Evolutionary conservation across 2,888 invertebrate species (phyloP).

Genomic region (Drosophila flavopinicola): DNA sequence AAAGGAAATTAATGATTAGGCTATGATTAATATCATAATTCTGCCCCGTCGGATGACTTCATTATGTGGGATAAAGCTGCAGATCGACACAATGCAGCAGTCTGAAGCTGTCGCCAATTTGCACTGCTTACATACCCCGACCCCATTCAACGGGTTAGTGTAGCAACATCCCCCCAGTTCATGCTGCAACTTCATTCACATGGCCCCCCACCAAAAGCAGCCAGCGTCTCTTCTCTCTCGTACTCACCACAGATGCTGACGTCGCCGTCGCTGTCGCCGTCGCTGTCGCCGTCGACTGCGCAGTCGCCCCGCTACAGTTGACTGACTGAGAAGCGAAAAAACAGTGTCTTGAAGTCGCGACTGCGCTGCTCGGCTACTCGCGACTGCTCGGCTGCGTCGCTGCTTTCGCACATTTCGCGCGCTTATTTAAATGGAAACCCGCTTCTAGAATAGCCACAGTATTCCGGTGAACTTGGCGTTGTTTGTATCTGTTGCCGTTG

Average conservation of each 20-base stretch:
- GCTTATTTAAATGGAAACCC: constrained; percentile 84
- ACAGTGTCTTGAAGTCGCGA: constrained; percentile 42
- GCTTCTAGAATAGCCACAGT: constrained; percentile 84
- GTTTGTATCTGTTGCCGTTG: constrained; percentile 81
- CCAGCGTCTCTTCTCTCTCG: no score
- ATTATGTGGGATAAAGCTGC: constrained; percentile 40
- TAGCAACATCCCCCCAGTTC: constrained; percentile 57
- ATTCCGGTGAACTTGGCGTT: constrained; percentile 83
- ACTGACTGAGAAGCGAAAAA: constrained; percentile 67
- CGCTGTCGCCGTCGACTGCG: constrained; percentile 18
- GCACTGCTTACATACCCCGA: constrained; percentile 48
- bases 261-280: constrained; percentile 9
- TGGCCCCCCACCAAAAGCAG: constrained; percentile 48
- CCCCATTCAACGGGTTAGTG: constrained; percentile 58
- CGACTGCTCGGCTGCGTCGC: constrained; percentile 29
- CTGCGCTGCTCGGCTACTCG: no score
- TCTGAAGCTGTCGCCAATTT: constrained; percentile 68
- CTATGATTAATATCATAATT: constrained; percentile 70
- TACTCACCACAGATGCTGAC: constrained; percentile 44
- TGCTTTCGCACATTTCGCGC: constrained; percentile 68
- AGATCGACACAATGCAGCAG: constrained; percentile 44
- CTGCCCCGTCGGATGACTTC: constrained; percentile 56
- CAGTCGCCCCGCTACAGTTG: constrained; percentile 73
- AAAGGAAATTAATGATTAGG: constrained; percentile 66
- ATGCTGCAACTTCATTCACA: constrained; percentile 74